Evolutionary conservation across 2,113 vertebrate genomes (phyloP).

Genomic region (Apteryx owenii): DNA sequence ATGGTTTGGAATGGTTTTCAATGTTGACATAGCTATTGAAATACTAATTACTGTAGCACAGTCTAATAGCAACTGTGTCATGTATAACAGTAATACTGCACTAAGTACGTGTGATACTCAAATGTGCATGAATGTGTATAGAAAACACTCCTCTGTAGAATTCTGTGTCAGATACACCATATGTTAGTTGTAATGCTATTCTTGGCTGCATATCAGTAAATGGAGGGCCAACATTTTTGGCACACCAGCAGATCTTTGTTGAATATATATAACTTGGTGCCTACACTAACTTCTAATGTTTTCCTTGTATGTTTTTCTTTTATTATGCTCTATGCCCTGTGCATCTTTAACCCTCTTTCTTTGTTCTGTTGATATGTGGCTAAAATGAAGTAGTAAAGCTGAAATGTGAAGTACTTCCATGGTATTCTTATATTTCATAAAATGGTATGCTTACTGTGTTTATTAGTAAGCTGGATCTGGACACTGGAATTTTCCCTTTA

Average conservation of each 20-base stretch:
- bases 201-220: not conserved
- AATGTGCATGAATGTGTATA: not conserved
- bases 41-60: not conserved
- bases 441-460: too few species aligned
- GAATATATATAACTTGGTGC: not conserved
- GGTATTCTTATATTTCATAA: too few species aligned
- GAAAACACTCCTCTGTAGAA: not conserved
- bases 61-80: not conserved
- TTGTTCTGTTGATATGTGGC: not conserved
- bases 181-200: not conserved
- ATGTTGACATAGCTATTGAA: not conserved
- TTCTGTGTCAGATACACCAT: not conserved
- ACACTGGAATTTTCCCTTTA: too few species aligned
- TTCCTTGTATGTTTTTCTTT: not conserved
- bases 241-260: not conserved
- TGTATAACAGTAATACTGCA: not conserved
- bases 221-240: not conserved
- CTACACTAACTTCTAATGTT: not conserved
- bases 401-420: not conserved
- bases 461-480: too few species aligned
- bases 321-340: not conserved
- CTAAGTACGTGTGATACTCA: not conserved
- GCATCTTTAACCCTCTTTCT: not conserved
- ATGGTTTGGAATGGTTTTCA: not conserved
- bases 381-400: too few species aligned